Evolutionary conservation across 2,888 invertebrate species (phyloP).

Genomic region (Mesoligia furuncula): DNA sequence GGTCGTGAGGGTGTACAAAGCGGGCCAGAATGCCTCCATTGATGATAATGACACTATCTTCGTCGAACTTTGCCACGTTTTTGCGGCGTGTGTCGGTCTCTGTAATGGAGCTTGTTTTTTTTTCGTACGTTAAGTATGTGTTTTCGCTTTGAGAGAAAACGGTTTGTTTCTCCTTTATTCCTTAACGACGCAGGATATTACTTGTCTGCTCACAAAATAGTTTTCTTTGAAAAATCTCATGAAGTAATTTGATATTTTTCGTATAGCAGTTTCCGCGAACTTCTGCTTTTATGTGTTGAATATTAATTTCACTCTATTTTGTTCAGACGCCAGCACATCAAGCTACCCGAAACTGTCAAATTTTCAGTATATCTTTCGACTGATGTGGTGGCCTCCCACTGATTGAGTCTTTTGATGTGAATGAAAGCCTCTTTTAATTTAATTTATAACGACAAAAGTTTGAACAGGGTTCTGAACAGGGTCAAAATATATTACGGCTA

Average conservation of each 20-base stretch:
- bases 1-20: slow-evolving; percentile 58
- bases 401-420: too few species aligned
- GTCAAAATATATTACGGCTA: too few species aligned
- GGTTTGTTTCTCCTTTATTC: slow-evolving; percentile 28
- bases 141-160: slow-evolving; percentile 40
- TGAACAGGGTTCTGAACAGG: too few species aligned
- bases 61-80: slow-evolving; percentile 69
- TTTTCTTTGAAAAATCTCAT: slow-evolving; percentile 12
- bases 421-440: too few species aligned
- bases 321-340: not conserved
- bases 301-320: slow-evolving; percentile 18
- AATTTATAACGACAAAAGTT: too few species aligned
- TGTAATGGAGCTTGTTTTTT: slow-evolving; percentile 51
- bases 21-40: slow-evolving; percentile 66
- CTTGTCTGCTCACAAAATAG: slow-evolving; percentile 4
- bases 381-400: too few species aligned
- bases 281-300: not conserved
- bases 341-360: too few species aligned
- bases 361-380: too few species aligned
- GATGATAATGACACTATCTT: slow-evolving; percentile 77
- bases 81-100: slow-evolving; percentile 57
- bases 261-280: slow-evolving; percentile 6
- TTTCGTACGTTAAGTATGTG: slow-evolving; percentile 40
- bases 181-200: slow-evolving; percentile 43
- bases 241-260: slow-evolving; percentile 11